Percentiles rank a stretch among this genome's conserved stretches.
phyloP scores from a whole-genome alignment of 2,888 invertebrate species.

The Mesorhabditis belari region DNA sequence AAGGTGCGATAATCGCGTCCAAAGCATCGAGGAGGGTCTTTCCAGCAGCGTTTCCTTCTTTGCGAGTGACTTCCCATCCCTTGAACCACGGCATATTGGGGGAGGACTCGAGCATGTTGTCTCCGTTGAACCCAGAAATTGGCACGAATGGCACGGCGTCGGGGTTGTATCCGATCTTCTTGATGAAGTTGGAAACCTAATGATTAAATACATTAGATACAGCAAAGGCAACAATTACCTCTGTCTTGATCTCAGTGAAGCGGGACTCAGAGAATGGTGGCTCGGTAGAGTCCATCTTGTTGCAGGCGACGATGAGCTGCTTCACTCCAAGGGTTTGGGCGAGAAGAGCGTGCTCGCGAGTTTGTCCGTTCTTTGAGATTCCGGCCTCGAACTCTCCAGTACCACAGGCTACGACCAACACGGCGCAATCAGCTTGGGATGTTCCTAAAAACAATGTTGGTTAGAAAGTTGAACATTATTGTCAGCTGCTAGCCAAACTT shows the following conservation, averaged over 20 bases:
- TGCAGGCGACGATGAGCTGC: slow-evolving; percentile 93
- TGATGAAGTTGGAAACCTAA: slow-evolving; percentile 85
- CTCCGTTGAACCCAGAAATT: slow-evolving; percentile 99
- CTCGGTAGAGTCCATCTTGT: slow-evolving; percentile 99
- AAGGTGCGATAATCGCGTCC: slow-evolving; percentile 87
- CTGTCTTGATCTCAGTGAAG: slow-evolving; percentile 90
- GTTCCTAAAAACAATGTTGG: background rate
- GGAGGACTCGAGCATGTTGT: slow-evolving; percentile 95
- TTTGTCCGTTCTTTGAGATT: slow-evolving; percentile 96
- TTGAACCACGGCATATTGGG: slow-evolving; percentile 83
- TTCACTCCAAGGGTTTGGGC: slow-evolving; percentile 96
- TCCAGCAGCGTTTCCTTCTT: slow-evolving; percentile 84
- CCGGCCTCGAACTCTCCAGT: slow-evolving; percentile 98
- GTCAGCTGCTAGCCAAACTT: background rate
- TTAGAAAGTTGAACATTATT: background rate
- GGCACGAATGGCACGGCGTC: slow-evolving; percentile 93
- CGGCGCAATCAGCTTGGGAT: slow-evolving; percentile 79
- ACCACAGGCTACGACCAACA: slow-evolving; percentile 93
- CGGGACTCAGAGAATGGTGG: slow-evolving; percentile 88
- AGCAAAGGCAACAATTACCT: slow-evolving; percentile 62
- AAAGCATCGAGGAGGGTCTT: slow-evolving; percentile 91
- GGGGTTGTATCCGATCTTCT: slow-evolving; percentile 97
- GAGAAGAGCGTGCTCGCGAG: slow-evolving; percentile 90
- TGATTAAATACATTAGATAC: background rate
- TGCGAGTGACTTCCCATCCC: slow-evolving; percentile 90